Evolutionary conservation across 2,797 vertebrate species (phyloP).

Genomic region (Pseudochirops corinnae): DNA sequence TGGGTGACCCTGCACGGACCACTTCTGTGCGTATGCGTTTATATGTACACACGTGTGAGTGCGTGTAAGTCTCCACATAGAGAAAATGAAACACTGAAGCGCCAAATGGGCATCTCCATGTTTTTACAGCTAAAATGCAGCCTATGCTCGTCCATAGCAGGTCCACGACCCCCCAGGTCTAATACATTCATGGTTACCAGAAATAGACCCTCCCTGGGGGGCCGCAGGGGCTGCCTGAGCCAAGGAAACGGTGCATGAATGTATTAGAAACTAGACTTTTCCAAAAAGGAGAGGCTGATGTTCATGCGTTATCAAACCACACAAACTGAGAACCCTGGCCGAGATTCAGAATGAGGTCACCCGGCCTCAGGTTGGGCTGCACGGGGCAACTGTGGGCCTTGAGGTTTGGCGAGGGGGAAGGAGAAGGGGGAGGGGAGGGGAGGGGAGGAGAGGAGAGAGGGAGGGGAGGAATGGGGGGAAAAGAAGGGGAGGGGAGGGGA

Average conservation of each 20-base stretch:
- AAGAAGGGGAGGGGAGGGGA: too few relatives aligned
- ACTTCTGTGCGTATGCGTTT: not conserved
- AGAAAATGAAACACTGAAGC: not conserved
- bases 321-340: not conserved
- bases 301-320: not conserved
- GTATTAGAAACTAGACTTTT: not conserved
- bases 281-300: not conserved
- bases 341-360: not conserved
- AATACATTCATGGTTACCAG: not conserved
- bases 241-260: not conserved
- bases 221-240: not conserved
- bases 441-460: accelerated
- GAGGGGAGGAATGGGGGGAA: too few relatives aligned
- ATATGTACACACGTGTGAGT: too few relatives aligned
- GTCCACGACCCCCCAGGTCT: not conserved
- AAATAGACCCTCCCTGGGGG: not conserved
- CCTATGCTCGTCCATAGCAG: not conserved
- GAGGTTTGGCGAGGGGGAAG: not conserved
- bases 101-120: not conserved
- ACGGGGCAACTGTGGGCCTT: not conserved
- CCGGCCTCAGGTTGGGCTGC: not conserved
- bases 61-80: not conserved
- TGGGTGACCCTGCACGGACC: not conserved
- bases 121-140: not conserved
- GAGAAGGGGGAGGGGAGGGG: not conserved